Evolutionary conservation across 2,113 vertebrate genomes (phyloP).

Genomic region (Sander lucioperca): DNA sequence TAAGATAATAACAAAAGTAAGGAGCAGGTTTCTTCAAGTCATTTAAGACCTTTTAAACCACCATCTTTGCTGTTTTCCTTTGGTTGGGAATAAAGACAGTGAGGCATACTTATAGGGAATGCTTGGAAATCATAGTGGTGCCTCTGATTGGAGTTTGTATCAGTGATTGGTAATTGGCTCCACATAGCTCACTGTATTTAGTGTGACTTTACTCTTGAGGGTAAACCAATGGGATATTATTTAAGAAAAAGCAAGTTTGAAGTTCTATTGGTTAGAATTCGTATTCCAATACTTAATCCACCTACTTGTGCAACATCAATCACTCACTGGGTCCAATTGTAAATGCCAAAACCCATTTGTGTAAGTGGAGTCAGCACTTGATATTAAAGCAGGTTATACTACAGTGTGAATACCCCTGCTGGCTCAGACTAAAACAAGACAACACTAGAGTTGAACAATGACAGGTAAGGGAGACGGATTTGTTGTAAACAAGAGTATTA

Average conservation of each 20-base stretch:
- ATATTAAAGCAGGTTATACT: background rate
- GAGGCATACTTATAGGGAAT: background rate
- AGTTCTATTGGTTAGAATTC: background rate
- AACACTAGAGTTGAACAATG: background rate
- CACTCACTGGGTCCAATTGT: background rate
- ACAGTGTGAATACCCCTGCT: background rate
- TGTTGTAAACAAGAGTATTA: background rate
- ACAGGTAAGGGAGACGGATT: background rate
- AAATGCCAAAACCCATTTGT: background rate
- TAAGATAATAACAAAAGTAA: background rate
- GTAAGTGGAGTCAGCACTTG: background rate
- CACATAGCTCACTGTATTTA: background rate
- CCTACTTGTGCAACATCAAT: background rate
- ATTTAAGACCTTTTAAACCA: background rate
- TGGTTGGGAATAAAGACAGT: background rate
- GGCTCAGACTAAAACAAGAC: background rate
- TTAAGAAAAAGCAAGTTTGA: background rate
- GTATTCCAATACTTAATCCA: background rate
- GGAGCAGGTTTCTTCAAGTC: background rate
- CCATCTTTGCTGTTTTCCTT: background rate
- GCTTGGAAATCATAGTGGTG: background rate
- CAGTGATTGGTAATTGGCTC: background rate
- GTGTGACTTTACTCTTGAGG: background rate
- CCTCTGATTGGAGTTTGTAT: background rate
- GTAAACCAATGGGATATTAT: background rate